Evolutionary conservation across 2,797 vertebrate species (phyloP).

Genomic region (Ara ararauna): DNA sequence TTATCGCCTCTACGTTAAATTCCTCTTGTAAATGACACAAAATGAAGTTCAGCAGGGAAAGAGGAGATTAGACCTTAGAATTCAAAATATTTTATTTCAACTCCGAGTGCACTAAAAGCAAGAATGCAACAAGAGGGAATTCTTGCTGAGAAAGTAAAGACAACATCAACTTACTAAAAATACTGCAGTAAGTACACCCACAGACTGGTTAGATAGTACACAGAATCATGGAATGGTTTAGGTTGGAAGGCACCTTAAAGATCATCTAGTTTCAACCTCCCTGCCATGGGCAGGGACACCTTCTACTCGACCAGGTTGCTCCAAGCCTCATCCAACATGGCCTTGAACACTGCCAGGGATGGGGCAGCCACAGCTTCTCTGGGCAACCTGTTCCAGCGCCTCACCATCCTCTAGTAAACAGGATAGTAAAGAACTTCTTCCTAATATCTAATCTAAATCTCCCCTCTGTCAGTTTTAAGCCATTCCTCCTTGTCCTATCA

Average conservation of each 20-base stretch:
- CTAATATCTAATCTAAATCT: background rate
- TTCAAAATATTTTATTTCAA: conserved; percentile 47
- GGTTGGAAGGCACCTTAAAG: background rate
- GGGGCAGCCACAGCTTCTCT: background rate
- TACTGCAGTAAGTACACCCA: background rate
- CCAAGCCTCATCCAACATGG: background rate
- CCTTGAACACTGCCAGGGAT: background rate
- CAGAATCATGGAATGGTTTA: background rate
- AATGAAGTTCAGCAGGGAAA: background rate
- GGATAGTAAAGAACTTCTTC: too few relatives aligned
- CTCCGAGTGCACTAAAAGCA: background rate
- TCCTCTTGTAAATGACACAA: background rate
- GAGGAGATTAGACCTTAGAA: conserved; percentile 36
- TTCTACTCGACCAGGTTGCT: background rate
- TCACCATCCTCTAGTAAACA: too few relatives aligned
- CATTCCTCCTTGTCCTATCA: background rate
- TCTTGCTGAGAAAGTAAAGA: background rate
- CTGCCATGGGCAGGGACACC: background rate
- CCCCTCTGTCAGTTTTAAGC: background rate
- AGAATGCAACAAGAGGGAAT: conserved; percentile 13
- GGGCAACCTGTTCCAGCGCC: too few relatives aligned
- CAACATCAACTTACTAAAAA: conserved; percentile 34
- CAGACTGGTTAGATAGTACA: background rate
- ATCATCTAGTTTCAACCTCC: background rate
- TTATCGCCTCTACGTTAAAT: background rate